These are phyloP conservation scores for Troides oblongomaculatus DNA, from an alignment of 2,888 invertebrate species.

Conservation along the genomic window DNA sequence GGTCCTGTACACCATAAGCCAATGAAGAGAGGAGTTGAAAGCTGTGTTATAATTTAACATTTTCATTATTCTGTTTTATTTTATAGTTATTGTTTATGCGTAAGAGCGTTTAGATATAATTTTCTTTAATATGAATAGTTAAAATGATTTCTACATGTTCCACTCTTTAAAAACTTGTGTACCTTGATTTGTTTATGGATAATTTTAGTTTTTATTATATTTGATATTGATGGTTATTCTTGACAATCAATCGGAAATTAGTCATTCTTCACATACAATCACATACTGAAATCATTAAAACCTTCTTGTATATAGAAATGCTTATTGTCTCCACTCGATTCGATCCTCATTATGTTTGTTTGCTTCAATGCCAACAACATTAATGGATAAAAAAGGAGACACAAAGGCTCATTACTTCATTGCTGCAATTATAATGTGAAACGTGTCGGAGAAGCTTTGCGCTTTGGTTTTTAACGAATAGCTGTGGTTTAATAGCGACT, in stretches of 20 bases:
- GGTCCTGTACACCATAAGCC: conserved; percentile 62
- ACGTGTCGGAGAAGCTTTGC: conserved; percentile 44
- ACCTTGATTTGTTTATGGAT: conserved; percentile 75
- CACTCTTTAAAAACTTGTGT: conserved; percentile 67
- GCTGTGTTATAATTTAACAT: conserved; percentile 79
- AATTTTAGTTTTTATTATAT: conserved; percentile 65
- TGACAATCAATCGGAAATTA: conserved; percentile 63
- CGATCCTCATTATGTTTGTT: conserved; percentile 71
- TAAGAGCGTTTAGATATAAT: conserved; percentile 77
- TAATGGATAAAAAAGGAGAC: conserved; percentile 60
- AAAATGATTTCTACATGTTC: conserved; percentile 67
- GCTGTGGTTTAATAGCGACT: conserved; percentile 67
- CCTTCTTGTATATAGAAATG: conserved; percentile 57
- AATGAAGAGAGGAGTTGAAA: conserved; percentile 67
- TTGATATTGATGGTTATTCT: conserved; percentile 75
- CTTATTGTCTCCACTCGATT: conserved; percentile 64
- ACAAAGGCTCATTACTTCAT: conserved; percentile 41
- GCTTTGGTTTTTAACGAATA: conserved; percentile 49
- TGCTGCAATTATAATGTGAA: conserved; percentile 37
- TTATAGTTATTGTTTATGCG: conserved; percentile 77
- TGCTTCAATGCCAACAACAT: conserved; percentile 67
- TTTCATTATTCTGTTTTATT: conserved; percentile 78
- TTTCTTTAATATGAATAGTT: conserved; percentile 76
- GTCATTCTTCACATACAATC: conserved; percentile 45
- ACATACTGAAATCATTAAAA: conserved; percentile 41